A percentile compares a stretch with the other conserved stretches of the same genome.
Conservation (phyloP, 2,888 invertebrate species). For the Tuta absoluta region DNA sequence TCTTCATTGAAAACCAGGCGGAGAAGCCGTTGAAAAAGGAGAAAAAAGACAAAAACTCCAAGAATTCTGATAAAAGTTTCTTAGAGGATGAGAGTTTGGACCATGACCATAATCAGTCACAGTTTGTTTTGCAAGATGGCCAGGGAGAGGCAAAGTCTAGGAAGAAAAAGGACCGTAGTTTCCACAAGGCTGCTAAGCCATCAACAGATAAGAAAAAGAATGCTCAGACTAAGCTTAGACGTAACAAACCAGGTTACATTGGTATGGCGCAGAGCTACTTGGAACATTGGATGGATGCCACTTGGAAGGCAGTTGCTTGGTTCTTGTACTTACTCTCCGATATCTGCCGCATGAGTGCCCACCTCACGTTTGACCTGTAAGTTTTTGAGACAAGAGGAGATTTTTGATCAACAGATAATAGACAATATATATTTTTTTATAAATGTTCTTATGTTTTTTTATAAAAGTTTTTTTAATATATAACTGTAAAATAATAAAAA, state of each 20-base stretch:
- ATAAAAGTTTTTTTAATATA: not conserved
- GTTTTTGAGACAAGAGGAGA: conserved; percentile 50
- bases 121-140: conserved; percentile 65
- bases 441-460: not conserved
- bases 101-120: conserved; percentile 61
- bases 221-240: conserved; percentile 62
- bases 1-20: conserved; percentile 68
- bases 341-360: conserved; percentile 88
- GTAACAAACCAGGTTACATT: conserved; percentile 71
- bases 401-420: conserved; percentile 16
- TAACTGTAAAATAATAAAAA: not conserved
- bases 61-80: conserved; percentile 52
- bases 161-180: conserved; percentile 76
- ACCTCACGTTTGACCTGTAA: conserved; percentile 87
- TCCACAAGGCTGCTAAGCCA: conserved; percentile 62
- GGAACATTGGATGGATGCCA: conserved; percentile 81
- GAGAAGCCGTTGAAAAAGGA: conserved; percentile 70
- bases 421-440: not conserved
- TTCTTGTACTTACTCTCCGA: conserved; percentile 89
- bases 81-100: conserved; percentile 60
- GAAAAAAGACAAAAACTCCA: conserved; percentile 53
- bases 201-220: conserved; percentile 74
- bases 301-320: conserved; percentile 86
- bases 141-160: conserved; percentile 61
- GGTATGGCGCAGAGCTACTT: conserved; percentile 69